A percentile compares a stretch with the other conserved stretches of the same genome.
Evolutionary conservation across 2,113 vertebrate genomes (phyloP).

Genomic region (Gadus chalcogrammus): DNA sequence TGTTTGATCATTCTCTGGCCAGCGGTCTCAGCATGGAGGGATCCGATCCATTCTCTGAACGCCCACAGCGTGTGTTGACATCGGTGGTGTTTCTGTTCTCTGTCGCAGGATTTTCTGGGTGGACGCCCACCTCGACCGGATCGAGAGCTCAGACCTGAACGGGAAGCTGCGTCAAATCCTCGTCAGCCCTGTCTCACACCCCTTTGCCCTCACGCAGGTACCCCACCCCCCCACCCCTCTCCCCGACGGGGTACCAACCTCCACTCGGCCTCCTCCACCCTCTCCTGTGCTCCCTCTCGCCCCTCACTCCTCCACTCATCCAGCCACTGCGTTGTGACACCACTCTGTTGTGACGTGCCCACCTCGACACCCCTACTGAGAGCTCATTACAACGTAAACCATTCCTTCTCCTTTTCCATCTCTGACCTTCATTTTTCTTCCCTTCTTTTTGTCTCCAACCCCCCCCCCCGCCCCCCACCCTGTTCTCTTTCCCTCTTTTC

Average conservation of each 20-base stretch:
- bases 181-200: conserved; percentile 91
- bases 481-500: conserved; percentile 30
- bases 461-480: no score
- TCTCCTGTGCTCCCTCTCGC: conserved; percentile 35
- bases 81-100: no score
- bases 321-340: conserved; percentile 51
- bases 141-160: conserved; percentile 92
- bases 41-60: not conserved
- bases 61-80: no score
- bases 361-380: conserved; percentile 25
- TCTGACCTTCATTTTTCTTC: conserved; percentile 72
- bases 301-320: conserved; percentile 51
- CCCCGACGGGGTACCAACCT: conserved; percentile 46
- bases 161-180: conserved; percentile 92
- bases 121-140: conserved; percentile 93
- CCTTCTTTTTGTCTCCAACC: conserved; percentile 3
- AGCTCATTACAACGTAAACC: conserved; percentile 55
- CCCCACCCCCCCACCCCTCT: conserved; percentile 63
- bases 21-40: not conserved
- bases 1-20: no score
- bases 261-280: conserved; percentile 29
- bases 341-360: not conserved
- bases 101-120: conserved; percentile 94
- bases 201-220: conserved; percentile 97
- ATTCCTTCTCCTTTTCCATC: conserved; percentile 66